phyloP scores from a whole-genome alignment of 2,797 vertebrate genomes.

The Amphiprion clarkii region DNA sequence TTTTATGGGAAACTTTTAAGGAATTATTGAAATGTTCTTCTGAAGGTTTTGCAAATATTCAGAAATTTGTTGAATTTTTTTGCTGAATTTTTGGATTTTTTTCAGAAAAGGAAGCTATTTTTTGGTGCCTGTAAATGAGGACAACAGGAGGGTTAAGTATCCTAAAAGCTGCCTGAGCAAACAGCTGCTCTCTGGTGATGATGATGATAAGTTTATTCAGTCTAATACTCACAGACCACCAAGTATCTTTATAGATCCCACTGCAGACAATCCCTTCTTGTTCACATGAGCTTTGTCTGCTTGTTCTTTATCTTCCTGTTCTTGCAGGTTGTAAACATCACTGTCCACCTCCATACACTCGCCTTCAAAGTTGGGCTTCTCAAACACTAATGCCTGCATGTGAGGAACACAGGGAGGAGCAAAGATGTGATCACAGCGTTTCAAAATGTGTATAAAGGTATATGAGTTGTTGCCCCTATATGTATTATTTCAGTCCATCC shows the following conservation, averaged over 20 bases:
- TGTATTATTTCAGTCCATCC: conserved; percentile 28
- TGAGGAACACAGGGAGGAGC: not conserved
- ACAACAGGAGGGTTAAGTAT: not conserved
- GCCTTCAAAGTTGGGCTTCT: conserved; percentile 94
- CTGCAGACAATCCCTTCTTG: conserved; percentile 70
- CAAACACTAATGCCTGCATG: conserved; percentile 89
- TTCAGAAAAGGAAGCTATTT: too few relatives aligned
- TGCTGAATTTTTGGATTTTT: too few relatives aligned
- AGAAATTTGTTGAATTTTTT: too few relatives aligned
- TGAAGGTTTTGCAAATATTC: too few relatives aligned
- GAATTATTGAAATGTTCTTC: too few relatives aligned
- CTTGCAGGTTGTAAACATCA: conserved; percentile 81
- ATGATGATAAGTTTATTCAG: not conserved
- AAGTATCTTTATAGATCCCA: conserved; percentile 93
- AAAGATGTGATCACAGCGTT: not conserved
- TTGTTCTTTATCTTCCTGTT: conserved; percentile 50
- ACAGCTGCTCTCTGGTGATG: not conserved
- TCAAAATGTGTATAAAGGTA: not conserved
- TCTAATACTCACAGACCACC: conserved; percentile 92
- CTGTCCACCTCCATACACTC: conserved; percentile 85
- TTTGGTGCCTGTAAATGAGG: too few relatives aligned
- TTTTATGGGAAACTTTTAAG: too few relatives aligned
- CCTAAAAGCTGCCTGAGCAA: not conserved
- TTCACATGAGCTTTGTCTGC: conserved; percentile 10
- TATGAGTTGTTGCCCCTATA: not conserved